Conservation (phyloP, 2,888 invertebrate genomes). For the Mechanitis mazaeus region DNA sequence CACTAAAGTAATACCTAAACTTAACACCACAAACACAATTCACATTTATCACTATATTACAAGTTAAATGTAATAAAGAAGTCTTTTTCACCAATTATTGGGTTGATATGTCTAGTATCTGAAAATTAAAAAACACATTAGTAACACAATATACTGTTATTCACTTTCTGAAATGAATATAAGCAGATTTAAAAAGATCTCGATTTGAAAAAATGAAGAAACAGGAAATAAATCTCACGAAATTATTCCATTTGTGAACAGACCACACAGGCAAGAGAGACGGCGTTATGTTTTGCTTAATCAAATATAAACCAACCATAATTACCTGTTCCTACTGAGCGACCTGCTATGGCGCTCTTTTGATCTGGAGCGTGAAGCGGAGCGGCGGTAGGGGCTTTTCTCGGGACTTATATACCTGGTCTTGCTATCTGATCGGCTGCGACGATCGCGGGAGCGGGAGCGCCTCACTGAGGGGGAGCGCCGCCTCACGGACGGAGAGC, state of each 20-base stretch:
- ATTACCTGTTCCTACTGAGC: constrained; percentile 63
- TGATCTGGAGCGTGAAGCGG: constrained; percentile 61
- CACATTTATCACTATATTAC: constrained; percentile 26
- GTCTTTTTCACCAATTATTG: constrained; percentile 16
- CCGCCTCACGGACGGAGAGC: constrained; percentile 64
- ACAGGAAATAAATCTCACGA: too few species aligned
- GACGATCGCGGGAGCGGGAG: constrained; percentile 64
- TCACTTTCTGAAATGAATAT: too few species aligned
- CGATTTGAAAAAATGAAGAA: too few species aligned
- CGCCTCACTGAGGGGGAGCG: constrained; percentile 63
- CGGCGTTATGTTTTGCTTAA: not conserved
- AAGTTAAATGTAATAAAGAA: constrained; percentile 17
- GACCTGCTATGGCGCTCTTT: constrained; percentile 63
- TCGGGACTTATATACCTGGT: constrained; percentile 49
- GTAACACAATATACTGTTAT: too few species aligned
- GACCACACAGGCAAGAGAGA: constrained; percentile 1
- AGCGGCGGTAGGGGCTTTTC: constrained; percentile 44
- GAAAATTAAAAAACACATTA: constrained; percentile 16
- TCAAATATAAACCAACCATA: constrained; percentile 1
- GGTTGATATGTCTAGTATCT: constrained; percentile 25
- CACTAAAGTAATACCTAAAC: constrained; percentile 9
- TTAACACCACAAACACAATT: constrained; percentile 24
- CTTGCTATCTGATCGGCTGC: constrained; percentile 69
- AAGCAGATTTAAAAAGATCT: too few species aligned
- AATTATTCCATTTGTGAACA: not conserved